Evolutionary conservation across 2,113 vertebrate genomes (phyloP), one percentile per base, ranked within the genome.

Genomic region (Ginglymostoma cirratum): DNA sequence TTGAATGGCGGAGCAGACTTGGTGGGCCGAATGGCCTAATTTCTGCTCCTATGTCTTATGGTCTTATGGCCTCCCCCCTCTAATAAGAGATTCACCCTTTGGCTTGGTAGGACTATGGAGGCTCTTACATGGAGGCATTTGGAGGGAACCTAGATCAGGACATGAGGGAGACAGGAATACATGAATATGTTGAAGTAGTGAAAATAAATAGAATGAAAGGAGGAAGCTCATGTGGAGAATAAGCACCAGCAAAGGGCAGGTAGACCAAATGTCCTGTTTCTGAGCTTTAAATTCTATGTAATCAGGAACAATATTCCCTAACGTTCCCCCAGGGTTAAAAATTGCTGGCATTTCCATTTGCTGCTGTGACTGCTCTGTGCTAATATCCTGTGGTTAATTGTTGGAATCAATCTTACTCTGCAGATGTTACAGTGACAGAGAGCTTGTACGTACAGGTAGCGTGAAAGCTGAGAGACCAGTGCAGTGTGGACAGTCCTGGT

Each of bases 381-480:
- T 48, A 72, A 24, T 95, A 95, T 72, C 94, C 94, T 95, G 93
- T 48, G 42, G 7, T 15, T 95, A 72, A 95, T 24, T 95, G 67
- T 72, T 52, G 21, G 69, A 14, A 95, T 95, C 94, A 70, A 95
- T 95, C 94, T 95, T 95, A 12, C 19, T 45, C 8, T n/a, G n/a
- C 93, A 95, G n/a, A 95, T 95, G 93, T 95, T 72, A 27, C 42
- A 27, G 69, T 48, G 67, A 95, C 67, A 70, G 67, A 70, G 24
- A 42, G 94, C 94, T 69, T 95, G 69, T 30, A 45, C 23, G 12
- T 30, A 95, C 94, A 95, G 94, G 94, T 95, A 95, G 27, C 24
- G 45, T 27, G 69, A 72, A 72, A 48, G 94, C 94, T 30, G 67
- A 76, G 15, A 34, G 94, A 52, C 67, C 24, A 76, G 6, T 83